These are phyloP conservation scores for Colistium nudipinnis DNA, from an alignment of 2,113 vertebrate species.

Conservation along the genomic window DNA sequence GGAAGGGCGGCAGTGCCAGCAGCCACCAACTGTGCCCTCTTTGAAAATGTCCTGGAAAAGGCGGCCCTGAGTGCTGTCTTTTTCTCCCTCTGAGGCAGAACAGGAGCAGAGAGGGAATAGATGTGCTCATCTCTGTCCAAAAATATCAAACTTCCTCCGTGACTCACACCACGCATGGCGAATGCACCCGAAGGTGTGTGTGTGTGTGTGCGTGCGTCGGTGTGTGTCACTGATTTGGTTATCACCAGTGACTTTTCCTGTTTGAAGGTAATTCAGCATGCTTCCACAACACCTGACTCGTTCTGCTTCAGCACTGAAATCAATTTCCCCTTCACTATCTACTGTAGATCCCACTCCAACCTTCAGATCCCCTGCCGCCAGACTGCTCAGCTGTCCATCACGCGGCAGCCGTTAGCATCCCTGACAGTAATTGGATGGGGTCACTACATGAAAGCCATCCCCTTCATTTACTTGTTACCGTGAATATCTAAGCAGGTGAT, in stretches of 20 bases:
- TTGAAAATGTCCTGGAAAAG: slow-evolving; percentile 69
- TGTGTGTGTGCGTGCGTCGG: background rate
- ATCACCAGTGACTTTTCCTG: slow-evolving; percentile 55
- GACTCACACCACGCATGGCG: slow-evolving; percentile 44
- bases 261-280: slow-evolving; percentile 69
- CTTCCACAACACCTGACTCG: slow-evolving; percentile 58
- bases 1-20: slow-evolving; percentile 51
- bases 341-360: slow-evolving; percentile 48
- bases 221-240: slow-evolving; percentile 52
- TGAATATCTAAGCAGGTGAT: slow-evolving; percentile 45
- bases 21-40: slow-evolving; percentile 66
- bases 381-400: slow-evolving; percentile 68
- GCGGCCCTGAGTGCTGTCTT: slow-evolving; percentile 9
- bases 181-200: slow-evolving; percentile 39
- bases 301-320: slow-evolving; percentile 49
- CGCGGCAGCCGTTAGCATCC: slow-evolving; percentile 52
- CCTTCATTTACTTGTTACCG: slow-evolving; percentile 51
- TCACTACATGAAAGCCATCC: slow-evolving; percentile 35
- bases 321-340: slow-evolving; percentile 48
- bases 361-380: slow-evolving; percentile 60
- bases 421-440: slow-evolving; percentile 66
- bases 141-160: slow-evolving; percentile 52
- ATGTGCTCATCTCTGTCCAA: slow-evolving; percentile 16
- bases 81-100: slow-evolving; percentile 12
- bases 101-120: slow-evolving; percentile 31